These are phyloP conservation scores for Phaethornis superciliosus DNA, from an alignment of 2,113 vertebrate genomes.

Conservation along the genomic window DNA sequence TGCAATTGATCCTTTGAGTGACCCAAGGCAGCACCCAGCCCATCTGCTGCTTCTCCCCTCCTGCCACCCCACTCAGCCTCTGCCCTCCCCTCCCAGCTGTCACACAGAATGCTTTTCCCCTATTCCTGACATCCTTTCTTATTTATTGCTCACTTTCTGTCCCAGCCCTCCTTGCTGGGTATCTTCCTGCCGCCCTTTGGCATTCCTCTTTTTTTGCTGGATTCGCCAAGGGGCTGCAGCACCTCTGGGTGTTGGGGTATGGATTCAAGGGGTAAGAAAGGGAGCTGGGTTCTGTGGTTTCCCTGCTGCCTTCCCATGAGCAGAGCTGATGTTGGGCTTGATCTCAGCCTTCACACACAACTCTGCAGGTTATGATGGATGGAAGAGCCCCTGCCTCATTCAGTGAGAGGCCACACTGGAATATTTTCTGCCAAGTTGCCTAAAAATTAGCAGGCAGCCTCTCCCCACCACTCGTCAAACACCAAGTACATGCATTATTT, in stretches of 20 bases:
- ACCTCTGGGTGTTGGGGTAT: accelerated
- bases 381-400: neutral
- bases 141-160: neutral
- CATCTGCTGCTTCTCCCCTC: neutral
- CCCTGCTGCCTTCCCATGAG: accelerated
- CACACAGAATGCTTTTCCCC: neutral
- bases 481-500: neutral
- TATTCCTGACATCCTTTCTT: neutral
- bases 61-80: neutral
- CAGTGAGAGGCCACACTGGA: neutral
- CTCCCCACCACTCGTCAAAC: neutral
- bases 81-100: neutral
- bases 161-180: neutral
- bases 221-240: neutral
- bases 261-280: neutral
- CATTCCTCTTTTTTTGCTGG: neutral
- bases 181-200: neutral
- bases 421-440: neutral
- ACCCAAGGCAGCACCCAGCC: neutral
- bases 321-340: accelerated
- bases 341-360: accelerated
- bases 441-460: neutral
- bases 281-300: neutral
- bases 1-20: neutral
- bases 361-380: accelerated